Conservation (phyloP, 2,113 vertebrate species). For the Trochalopteron elliotii region DNA sequence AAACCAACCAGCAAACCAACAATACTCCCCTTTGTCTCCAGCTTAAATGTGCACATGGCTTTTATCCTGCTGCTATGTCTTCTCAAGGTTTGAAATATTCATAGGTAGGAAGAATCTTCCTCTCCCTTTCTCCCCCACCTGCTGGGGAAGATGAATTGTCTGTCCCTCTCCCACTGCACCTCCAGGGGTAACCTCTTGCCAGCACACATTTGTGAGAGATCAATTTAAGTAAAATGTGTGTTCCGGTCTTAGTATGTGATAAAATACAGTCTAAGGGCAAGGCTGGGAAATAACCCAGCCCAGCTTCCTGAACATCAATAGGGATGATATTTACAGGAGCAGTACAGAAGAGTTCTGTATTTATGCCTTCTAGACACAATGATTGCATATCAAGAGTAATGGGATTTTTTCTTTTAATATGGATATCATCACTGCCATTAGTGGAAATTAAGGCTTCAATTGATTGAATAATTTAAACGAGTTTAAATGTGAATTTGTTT, state of each 20-base stretch:
- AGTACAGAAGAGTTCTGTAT: neutral
- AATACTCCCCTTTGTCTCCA: neutral
- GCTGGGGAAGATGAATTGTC: rapidly evolving
- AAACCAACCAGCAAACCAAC: neutral
- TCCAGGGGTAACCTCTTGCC: neutral
- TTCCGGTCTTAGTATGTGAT: neutral
- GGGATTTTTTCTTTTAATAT: neutral
- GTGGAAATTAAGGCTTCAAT: neutral
- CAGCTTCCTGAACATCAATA: rapidly evolving
- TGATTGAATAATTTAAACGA: neutral
- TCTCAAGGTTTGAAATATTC: neutral
- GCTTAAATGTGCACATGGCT: neutral
- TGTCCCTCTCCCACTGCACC: neutral
- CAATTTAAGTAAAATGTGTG: neutral
- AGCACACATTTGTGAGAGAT: neutral
- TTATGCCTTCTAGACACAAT: neutral
- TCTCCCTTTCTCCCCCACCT: neutral
- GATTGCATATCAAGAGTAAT: neutral
- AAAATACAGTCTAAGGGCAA: neutral
- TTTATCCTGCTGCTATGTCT: neutral
- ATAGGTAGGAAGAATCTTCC: neutral
- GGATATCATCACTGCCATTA: neutral
- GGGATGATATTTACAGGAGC: too few relatives aligned
- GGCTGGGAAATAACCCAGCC: neutral
- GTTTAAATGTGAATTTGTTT: neutral